These are phyloP conservation scores for Squalus acanthias DNA, from an alignment of 2,797 vertebrate genomes.

Conservation along the genomic window DNA sequence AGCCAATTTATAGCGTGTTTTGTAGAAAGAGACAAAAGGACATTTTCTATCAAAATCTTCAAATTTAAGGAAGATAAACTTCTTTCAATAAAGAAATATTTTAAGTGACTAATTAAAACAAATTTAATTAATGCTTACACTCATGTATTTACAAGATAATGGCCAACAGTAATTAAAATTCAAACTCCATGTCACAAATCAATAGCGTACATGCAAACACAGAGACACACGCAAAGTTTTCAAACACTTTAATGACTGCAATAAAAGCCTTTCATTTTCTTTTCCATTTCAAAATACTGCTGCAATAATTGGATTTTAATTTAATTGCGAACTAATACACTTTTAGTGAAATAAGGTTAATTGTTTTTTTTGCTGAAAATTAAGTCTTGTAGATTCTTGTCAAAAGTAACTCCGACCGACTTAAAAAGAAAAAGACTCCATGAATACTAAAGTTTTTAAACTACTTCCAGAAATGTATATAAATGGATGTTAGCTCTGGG, in stretches of 20 bases:
- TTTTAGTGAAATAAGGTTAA: neutral
- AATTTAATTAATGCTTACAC: constrained; percentile 15
- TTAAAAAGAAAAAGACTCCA: neutral
- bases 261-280: neutral
- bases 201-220: neutral
- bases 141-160: constrained; percentile 6
- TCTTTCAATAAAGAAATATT: neutral
- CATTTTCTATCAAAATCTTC: neutral
- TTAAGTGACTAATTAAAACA: neutral
- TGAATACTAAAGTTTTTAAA: neutral
- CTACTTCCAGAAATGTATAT: neutral
- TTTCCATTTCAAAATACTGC: neutral
- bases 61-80: neutral
- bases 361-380: neutral
- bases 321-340: neutral
- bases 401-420: neutral
- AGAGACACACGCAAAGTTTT: neutral
- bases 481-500: neutral
- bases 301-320: neutral
- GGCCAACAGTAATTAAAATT: constrained; percentile 1
- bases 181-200: neutral
- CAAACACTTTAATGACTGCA: neutral
- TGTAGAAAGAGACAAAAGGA: neutral
- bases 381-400: neutral
- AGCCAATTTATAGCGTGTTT: neutral